Conservation (phyloP, 2,888 invertebrate genomes). For the Zonitis immaculata region DNA sequence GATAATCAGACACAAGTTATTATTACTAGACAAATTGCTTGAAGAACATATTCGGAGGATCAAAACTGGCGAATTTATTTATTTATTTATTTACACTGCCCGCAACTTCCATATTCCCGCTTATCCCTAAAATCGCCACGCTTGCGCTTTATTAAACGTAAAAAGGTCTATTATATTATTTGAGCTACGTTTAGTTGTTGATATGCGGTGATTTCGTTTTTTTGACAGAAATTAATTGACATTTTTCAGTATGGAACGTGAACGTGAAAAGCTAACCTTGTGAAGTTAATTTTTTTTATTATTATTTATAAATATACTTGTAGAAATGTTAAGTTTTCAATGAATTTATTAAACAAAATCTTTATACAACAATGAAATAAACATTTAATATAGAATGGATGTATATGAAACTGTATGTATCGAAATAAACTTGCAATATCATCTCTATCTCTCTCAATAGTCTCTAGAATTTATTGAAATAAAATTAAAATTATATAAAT, state of each 20-base stretch:
- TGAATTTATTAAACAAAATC: constrained; percentile 7
- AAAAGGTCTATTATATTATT: too few relatives aligned
- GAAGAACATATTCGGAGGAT: too few relatives aligned
- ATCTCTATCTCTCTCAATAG: not conserved
- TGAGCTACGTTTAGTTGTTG: too few relatives aligned
- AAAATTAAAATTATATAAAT: constrained; percentile 11
- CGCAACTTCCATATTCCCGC: too few relatives aligned
- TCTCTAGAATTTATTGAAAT: not conserved
- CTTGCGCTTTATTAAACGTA: too few relatives aligned
- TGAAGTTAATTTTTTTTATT: constrained; percentile 9
- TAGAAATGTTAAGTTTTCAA: constrained; percentile 10
- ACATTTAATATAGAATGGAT: constrained; percentile 19
- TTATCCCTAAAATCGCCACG: too few relatives aligned
- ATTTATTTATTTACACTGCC: too few relatives aligned
- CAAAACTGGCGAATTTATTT: too few relatives aligned
- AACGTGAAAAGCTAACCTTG: constrained; percentile 30
- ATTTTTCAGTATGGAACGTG: constrained; percentile 29
- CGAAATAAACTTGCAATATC: not conserved
- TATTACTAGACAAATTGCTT: too few relatives aligned
- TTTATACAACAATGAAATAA: constrained; percentile 15
- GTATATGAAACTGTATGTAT: constrained; percentile 26
- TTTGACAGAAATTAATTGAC: constrained; percentile 9
- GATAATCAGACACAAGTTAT: too few relatives aligned
- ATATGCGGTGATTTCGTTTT: not conserved
- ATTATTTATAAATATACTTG: constrained; percentile 10